Percentiles rank a stretch among this genome's conserved stretches.
Evolutionary conservation across 2,113 vertebrate genomes (phyloP).

Genomic region (Lethenteron reissneri): DNA sequence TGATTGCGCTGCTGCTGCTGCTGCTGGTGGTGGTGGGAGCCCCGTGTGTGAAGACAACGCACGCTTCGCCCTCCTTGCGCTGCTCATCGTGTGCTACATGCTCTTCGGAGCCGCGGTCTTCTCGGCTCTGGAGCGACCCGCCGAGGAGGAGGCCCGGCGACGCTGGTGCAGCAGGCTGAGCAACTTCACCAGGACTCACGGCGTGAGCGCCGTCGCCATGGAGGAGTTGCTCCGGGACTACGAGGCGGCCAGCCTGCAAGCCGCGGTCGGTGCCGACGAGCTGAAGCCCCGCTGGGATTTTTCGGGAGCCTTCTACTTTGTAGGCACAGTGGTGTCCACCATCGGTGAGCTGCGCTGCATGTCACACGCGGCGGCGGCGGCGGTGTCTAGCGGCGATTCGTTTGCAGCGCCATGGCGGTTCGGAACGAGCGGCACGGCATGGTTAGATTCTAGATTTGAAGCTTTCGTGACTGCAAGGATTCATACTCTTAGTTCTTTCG

Average conservation of each 20-base stretch:
- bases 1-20: constrained; percentile 1
- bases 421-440: too few relatives aligned
- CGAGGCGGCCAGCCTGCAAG: not conserved
- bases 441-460: too few relatives aligned
- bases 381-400: too few relatives aligned
- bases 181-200: not conserved
- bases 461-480: too few relatives aligned
- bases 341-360: constrained; percentile 6
- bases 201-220: not conserved
- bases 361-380: too few relatives aligned
- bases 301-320: constrained; percentile 4
- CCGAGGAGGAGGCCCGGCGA: not conserved
- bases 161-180: not conserved
- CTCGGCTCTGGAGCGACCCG: constrained; percentile 2
- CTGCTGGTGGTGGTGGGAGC: not conserved
- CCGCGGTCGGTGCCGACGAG: not conserved
- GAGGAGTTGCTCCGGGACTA: not conserved
- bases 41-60: constrained; percentile 11
- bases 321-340: not conserved
- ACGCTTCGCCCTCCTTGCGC: constrained; percentile 3
- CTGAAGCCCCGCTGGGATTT: constrained; percentile 3
- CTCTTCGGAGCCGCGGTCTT: constrained; percentile 1
- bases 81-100: not conserved
- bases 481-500: too few relatives aligned
- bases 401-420: too few relatives aligned